These are phyloP conservation scores for Tortrix viridana DNA, from an alignment of 2,888 invertebrate species.

Conservation along the genomic window DNA sequence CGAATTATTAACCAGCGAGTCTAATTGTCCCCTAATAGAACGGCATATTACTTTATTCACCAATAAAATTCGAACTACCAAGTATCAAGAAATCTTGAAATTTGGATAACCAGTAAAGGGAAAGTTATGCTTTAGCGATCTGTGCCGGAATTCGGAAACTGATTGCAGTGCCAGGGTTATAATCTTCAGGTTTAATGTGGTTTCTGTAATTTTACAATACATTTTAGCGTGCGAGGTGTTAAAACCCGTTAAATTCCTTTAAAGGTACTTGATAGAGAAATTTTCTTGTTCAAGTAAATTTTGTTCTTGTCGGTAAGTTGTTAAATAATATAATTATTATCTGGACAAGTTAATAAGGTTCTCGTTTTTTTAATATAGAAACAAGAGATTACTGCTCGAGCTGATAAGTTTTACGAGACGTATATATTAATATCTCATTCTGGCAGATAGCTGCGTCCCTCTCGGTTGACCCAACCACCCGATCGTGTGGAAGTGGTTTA, in stretches of 20 bases:
- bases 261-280: conserved; percentile 12
- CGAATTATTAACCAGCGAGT: no score
- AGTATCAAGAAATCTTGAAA: conserved; percentile 13
- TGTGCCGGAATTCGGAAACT: conserved; percentile 23
- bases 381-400: no score
- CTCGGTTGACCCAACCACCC: no score
- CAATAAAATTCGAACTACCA: no score
- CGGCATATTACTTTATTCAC: background rate
- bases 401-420: no score
- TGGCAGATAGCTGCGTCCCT: no score
- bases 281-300: conserved; percentile 24
- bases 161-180: conserved; percentile 33
- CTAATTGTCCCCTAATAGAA: no score
- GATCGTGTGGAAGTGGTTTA: no score
- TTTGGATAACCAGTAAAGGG: conserved; percentile 30
- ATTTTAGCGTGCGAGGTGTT: conserved; percentile 18
- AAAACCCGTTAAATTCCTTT: conserved; percentile 24
- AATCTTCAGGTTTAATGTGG: conserved; percentile 31
- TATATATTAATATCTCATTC: no score
- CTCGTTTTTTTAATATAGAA: no score
- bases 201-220: conserved; percentile 30
- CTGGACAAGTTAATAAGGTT: background rate
- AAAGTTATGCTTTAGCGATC: conserved; percentile 30
- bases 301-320: conserved; percentile 5
- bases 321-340: conserved; percentile 10